Conservation (phyloP, 2,888 invertebrate species). For the Cephus pygmeus region DNA sequence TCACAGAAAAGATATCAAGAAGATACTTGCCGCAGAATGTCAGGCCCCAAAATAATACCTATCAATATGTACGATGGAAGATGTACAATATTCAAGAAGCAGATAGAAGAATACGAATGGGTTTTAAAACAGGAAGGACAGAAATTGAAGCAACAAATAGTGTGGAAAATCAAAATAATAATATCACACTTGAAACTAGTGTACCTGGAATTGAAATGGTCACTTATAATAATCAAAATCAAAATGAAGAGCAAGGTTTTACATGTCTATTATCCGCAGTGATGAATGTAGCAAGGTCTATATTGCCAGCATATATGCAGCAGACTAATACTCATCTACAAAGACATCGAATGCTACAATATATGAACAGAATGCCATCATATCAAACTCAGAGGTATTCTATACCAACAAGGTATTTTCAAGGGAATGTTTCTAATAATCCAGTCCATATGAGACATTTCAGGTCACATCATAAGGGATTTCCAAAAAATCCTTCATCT, state of each 20-base stretch:
- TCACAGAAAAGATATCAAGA: slow-evolving; percentile 43
- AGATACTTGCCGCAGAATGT: slow-evolving; percentile 53
- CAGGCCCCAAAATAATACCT: slow-evolving; percentile 44
- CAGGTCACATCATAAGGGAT: not conserved
- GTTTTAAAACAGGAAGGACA: not conserved
- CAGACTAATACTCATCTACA: not conserved
- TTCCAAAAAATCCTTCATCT: not conserved
- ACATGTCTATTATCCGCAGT: not conserved
- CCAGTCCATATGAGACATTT: not conserved
- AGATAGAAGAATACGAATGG: slow-evolving; percentile 24
- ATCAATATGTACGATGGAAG: slow-evolving; percentile 42
- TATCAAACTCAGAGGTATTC: not conserved
- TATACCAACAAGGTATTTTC: not conserved
- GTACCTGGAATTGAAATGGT: not conserved
- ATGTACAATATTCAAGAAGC: slow-evolving; percentile 31
- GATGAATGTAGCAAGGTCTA: not conserved
- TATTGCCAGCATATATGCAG: not conserved
- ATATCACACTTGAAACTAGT: not conserved
- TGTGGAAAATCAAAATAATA: not conserved
- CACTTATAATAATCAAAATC: not conserved
- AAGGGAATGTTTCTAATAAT: not conserved
- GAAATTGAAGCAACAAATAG: not conserved
- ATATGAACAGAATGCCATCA: not conserved
- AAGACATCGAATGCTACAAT: not conserved
- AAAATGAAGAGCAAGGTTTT: not conserved